Percentiles rank a stretch among this genome's conserved stretches.
phyloP scores from a whole-genome alignment of 2,113 vertebrate genomes.

The Sylvia atricapilla region DNA sequence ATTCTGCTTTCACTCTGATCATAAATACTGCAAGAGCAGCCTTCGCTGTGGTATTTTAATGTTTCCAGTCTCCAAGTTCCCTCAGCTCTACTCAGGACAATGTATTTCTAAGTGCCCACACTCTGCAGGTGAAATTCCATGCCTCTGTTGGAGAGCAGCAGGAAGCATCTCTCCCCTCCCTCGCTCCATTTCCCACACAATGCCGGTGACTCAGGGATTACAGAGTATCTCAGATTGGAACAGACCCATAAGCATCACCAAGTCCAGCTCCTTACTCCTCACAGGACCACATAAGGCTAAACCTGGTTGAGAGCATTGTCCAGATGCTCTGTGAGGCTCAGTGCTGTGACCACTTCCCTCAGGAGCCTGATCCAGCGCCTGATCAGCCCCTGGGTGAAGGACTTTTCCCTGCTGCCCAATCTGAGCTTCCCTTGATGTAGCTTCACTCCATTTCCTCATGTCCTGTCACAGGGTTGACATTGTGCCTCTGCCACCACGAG shows the following conservation, averaged over 20 bases:
- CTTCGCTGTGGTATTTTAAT: slow-evolving; percentile 60
- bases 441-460: neutral
- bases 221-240: neutral
- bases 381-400: neutral
- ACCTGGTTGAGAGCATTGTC: fast-evolving
- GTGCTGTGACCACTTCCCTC: neutral
- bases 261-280: neutral
- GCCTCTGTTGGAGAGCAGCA: neutral
- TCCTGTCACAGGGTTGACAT: neutral
- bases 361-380: neutral
- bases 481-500: neutral
- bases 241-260: neutral
- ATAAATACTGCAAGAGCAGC: slow-evolving; percentile 64
- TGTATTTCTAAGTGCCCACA: neutral
- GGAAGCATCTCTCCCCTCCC: neutral
- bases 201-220: neutral
- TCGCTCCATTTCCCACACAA: neutral
- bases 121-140: neutral
- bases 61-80: slow-evolving; percentile 26
- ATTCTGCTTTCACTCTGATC: slow-evolving; percentile 47
- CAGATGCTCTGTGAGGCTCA: neutral
- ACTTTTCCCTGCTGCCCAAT: neutral
- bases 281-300: neutral
- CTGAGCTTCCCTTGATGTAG: neutral
- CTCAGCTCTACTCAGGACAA: slow-evolving; percentile 24